Evolutionary conservation across 2,888 invertebrate genomes (phyloP), one percentile per base, ranked within the genome.

Genomic region (Amaurobius ferox): DNA sequence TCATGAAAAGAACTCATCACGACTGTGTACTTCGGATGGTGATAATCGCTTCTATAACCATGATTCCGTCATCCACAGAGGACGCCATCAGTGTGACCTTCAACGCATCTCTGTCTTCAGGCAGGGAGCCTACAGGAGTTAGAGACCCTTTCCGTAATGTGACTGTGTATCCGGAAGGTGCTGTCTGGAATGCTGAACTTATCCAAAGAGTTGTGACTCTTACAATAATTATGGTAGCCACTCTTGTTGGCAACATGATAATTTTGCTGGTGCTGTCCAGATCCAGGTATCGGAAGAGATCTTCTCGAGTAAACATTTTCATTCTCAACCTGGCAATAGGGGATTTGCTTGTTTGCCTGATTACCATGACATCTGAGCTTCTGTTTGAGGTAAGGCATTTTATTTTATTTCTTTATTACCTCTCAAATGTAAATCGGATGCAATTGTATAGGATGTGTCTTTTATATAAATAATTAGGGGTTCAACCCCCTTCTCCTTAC

Each of bases 291-390:
- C 88, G 91, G 55, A 89, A 91, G n/a, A 89, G 91, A 28, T 90
- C 91, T 73, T 91, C 90, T 74, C 89, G 92, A 16, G 92, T 92
- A 13, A 92, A 92, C 87, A 91, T 92, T 44, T 92, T 92, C 89
- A 92, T 92, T 77, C 90, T 92, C 32, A 91, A 92, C 87, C 89
- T 92, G 48, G 92, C 92, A 0, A 89, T 91, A 6, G 92, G 92
- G 0, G 92, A 92, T 88, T 89, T 92, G 28, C 90, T 91, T 0
- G 92, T 92, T 7, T 91, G 91, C 83, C 89, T 90, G 61, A 90
- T 91, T 71, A 91, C 91, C 0, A 92, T 92, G 92, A 91, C 92
- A 7, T 91, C 91, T 0, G 92, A 92, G 83, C 90, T 92, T 6
- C 85, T 92, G 0, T 91, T 92, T 88, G 92, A 91, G 74, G 90